Evolutionary conservation across 2,797 vertebrate species (phyloP), one percentile per base, ranked within the genome.

Genomic region (Hippocampus kuda): DNA sequence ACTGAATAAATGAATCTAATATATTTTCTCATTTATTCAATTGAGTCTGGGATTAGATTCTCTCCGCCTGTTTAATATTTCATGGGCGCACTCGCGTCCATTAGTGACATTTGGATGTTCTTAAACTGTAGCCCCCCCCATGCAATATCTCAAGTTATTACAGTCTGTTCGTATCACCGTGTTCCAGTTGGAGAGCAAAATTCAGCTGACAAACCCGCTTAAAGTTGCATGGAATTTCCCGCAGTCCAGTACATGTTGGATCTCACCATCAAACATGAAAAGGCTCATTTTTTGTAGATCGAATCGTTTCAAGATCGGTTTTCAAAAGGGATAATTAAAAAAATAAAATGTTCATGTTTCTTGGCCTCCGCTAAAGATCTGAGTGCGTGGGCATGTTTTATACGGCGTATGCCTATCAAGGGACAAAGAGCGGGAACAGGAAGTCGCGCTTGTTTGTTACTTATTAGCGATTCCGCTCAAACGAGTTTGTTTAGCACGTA

Each of bases 401-500:
- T 20, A 34, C 20, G 59, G 27, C 30, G 27, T 30, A 34, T 9
- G 59, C 59, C 59, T 38, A 71, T 66, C 53, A 63, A 60, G 38
- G 8, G 24, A 15, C 27, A 48, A 70, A 68, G 16, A 49, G 1
- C 44, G 1, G 65, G 71, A 78, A 71, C 18, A 38, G 22, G 12
- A 27, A 77, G 65, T 57, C 68, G 0, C 12, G 38, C 56, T 68
- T 65, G 30, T 80, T 72, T 65, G 69, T 74, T 68, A 68, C 56
- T 68, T 77, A 76, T 77, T 71, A 77, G 67, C 68, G 34, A 72
- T 72, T 73, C 67, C 16, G 54, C 65, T 71, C 62, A 70, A 81
- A 79, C 78, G 41, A 73, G 62, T 83, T 81, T 80, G 56, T 79
- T 83, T 77, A 81, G 80, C 76, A 79, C 57, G 56, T 82, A 72